These are phyloP conservation scores for Nautilus pompilius DNA, from an alignment of 1,140 invertebrate species.

Conservation along the genomic window DNA sequence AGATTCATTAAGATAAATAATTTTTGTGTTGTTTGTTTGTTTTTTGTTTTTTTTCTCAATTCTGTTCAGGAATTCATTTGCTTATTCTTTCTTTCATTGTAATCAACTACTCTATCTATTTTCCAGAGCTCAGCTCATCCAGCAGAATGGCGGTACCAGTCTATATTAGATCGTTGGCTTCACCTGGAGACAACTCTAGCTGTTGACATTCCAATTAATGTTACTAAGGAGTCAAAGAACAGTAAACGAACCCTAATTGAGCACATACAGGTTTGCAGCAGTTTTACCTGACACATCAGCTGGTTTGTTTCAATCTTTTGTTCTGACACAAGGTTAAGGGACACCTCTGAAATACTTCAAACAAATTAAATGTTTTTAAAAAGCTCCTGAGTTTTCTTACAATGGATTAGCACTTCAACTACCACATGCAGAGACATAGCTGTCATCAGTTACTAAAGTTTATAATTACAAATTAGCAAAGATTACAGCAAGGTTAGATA, in stretches of 20 bases:
- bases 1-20: too few relatives aligned
- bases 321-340: too few relatives aligned
- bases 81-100: not conserved
- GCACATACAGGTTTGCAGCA: constrained; percentile 63
- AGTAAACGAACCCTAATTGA: constrained; percentile 62
- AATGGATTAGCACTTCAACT: too few relatives aligned
- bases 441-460: too few relatives aligned
- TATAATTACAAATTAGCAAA: too few relatives aligned
- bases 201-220: constrained; percentile 66
- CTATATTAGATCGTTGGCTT: constrained; percentile 60
- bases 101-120: not conserved
- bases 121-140: constrained; percentile 39
- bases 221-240: constrained; percentile 60
- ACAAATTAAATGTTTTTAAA: too few relatives aligned
- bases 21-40: not conserved
- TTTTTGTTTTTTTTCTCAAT: not conserved
- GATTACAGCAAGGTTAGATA: too few relatives aligned
- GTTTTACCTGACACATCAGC: not conserved
- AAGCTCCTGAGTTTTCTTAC: too few relatives aligned
- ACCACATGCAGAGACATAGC: too few relatives aligned
- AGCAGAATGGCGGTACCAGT: constrained; percentile 49
- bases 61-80: not conserved
- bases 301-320: constrained; percentile 2
- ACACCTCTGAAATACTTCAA: too few relatives aligned
- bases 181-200: constrained; percentile 68